Base-by-base conservation (phyloP, 2,888 invertebrate genomes). In the Spicauda simplicius region DNA sequence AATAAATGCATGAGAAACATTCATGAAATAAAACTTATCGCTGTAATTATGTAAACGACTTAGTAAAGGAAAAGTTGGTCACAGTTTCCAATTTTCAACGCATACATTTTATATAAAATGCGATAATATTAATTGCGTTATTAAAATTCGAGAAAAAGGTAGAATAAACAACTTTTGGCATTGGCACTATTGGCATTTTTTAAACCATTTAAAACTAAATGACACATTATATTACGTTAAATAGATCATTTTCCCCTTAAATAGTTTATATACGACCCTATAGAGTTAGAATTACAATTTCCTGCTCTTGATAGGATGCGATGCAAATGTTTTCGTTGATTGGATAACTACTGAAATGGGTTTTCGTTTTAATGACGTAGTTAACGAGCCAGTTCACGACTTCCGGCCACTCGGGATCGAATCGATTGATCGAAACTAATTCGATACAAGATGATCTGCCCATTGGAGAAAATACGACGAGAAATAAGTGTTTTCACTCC, bases 401-500 rank as follows among this genome's bases (percentile, higher is more conserved):
- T 60, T 66, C 66, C 66, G 66, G 59, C 53, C 30, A 59, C 25
- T 55, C 41, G n/a, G 41, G 14, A 37, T 60, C 37, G 19, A 48
- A 67, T 66, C 33, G 25, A 54, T 66, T 53, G 55, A 67, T 61
- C 56, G 61, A 55, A 61, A 56, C 50, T 37, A 60, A 55, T 67
- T 65, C 41, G 33, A 54, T 50, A 59, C 37, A 60, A 66, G 55
- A 66, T 33, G 45, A 65, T 65, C 58, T 59, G 48, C 33, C 33
- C 59, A 52, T 19, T 11, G 25, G 63, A 64, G 63, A 54, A 65
- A 65, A 58, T 58, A 14, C 41, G 53, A 65, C 18, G 16, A 57
- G 64, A 65, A 59, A 30, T 65, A 30, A 65, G 59, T 33, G 45
- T 65, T 65, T 65, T 65, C 59, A 45, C 65, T 45, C 18, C 58